These are phyloP conservation scores for Rhea pennata DNA, from an alignment of 2,113 vertebrate genomes.

Conservation along the genomic window DNA sequence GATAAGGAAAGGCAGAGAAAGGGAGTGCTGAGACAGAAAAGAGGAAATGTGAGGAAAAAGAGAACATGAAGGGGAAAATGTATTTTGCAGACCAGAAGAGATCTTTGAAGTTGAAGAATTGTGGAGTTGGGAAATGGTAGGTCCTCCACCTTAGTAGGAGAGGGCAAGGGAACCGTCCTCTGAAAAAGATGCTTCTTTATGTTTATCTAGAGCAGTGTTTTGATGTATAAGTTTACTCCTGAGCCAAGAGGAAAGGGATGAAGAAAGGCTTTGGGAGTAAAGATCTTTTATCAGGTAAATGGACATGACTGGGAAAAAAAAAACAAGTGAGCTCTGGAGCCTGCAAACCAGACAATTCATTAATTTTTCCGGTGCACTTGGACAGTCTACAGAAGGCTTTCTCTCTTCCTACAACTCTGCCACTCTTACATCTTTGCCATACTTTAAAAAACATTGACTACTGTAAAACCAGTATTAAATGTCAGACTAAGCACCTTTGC, in stretches of 20 bases:
- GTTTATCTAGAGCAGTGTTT: neutral
- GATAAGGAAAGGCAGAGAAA: neutral
- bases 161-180: neutral
- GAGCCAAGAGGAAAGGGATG: neutral
- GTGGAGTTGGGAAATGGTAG: neutral
- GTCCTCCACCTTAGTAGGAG: rapidly evolving
- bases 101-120: neutral
- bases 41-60: neutral
- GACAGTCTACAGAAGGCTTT: neutral
- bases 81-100: neutral
- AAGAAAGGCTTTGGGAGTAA: neutral
- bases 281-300: neutral
- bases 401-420: neutral
- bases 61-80: neutral
- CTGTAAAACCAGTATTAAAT: neutral
- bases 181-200: neutral
- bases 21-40: neutral
- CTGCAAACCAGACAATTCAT: neutral
- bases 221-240: neutral
- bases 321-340: neutral
- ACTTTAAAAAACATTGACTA: neutral
- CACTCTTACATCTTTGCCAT: neutral
- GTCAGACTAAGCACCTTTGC: neutral
- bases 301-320: neutral
- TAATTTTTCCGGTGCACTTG: neutral